Base-by-base conservation (phyloP, 2,113 vertebrate species). In the Prolemur simus region DNA sequence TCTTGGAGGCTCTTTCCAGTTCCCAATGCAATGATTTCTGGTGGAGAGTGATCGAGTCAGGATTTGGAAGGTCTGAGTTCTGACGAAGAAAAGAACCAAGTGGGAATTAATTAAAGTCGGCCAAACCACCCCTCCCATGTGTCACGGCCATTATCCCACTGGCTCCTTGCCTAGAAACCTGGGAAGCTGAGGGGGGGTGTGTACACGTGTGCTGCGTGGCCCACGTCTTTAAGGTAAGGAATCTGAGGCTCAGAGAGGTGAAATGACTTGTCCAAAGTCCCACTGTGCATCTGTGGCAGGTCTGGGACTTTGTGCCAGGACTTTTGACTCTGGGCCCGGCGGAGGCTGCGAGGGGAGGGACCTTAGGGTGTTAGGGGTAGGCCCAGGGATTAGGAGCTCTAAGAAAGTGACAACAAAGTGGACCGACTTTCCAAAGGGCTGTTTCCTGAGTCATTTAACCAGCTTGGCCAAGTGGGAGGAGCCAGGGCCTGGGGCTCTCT, bases 31-130 rank as follows among this genome's bases (percentile, higher is more conserved):
- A 3, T 34, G 34, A 21, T 81, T 84, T 90, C 90, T 88, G 3
- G 25, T 66, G 69, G 47, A 92, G 64, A 68, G 39, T n/a, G 80
- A 54, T 71, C 47, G 49, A 78, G 29, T 81, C 86, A 68, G 42
- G 42, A 73, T 56, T 93, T 85, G 91, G 93, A 95, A 89, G 42
- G 58, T 80, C 87, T 68, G 87, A 17, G 25, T 96, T 91, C 84
- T 58, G 58, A 89, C 1, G 11, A 89, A 80, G 54, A 58, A 58
- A 78, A 86, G 82, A 83, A 71, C 86, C 71, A 74, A 97, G n/a
- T 88, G 93, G 45, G 74, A 78, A 66, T 63, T 87, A 69, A 71
- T 71, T 39, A 45, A 73, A 91, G 17, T 52, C 86, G 78, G 42
- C 89, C 49, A 84, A 60, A 60, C 39, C 12, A 66, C 39, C 9